Conservation (phyloP, 2,113 vertebrate genomes). For the Amphiprion percula region DNA sequence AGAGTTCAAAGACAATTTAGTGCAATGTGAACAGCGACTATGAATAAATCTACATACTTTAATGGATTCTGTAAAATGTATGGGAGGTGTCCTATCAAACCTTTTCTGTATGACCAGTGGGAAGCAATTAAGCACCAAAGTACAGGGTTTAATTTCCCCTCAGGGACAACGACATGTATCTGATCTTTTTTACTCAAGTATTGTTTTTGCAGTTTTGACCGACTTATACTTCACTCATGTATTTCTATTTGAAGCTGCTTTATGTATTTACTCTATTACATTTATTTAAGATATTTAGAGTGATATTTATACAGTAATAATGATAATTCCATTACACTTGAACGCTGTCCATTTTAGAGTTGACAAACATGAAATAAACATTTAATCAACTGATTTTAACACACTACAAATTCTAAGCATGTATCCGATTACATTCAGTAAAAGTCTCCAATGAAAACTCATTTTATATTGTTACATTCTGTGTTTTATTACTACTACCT, state of each 20-base stretch:
- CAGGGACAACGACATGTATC: neutral
- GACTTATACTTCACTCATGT: neutral
- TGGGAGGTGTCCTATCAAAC: conserved; percentile 1
- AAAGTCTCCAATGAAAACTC: too few species aligned
- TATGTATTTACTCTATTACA: neutral
- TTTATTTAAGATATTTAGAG: neutral
- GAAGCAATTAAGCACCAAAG: neutral
- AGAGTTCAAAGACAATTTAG: conserved; percentile 30
- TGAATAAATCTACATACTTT: conserved; percentile 59
- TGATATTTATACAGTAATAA: too few species aligned
- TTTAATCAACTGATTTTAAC: too few species aligned
- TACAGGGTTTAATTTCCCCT: neutral
- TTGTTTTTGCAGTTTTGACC: neutral
- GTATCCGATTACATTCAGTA: too few species aligned
- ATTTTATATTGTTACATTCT: too few species aligned
- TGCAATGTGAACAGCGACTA: conserved; percentile 12
- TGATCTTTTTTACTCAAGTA: neutral
- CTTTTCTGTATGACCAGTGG: neutral
- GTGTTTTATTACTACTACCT: too few species aligned
- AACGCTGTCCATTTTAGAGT: too few species aligned
- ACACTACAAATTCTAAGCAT: too few species aligned
- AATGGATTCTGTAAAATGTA: conserved; percentile 12
- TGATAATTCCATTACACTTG: too few species aligned
- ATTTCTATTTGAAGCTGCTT: neutral
- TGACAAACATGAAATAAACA: too few species aligned